Percentiles rank a stretch among this genome's conserved stretches.
Conservation (phyloP, 64 coral and sea anemone genomes). For the Trachythela sp. region DNA sequence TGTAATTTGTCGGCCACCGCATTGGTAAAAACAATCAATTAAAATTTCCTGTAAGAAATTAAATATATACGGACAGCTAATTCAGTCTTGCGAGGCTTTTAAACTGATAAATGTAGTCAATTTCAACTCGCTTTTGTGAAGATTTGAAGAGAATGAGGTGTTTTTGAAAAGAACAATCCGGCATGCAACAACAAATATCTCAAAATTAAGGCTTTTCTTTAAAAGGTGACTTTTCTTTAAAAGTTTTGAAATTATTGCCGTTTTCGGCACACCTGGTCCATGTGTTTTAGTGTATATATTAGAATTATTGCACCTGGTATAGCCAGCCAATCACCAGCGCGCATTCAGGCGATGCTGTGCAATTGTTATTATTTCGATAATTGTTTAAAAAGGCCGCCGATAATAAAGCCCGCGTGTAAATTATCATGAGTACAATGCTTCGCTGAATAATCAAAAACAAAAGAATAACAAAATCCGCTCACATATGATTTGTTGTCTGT, state of each 20-base stretch:
- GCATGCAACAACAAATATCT: neutral
- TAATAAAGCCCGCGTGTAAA: constrained; percentile 1
- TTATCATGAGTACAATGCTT: neutral
- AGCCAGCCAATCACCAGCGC: neutral
- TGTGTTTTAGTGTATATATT: neutral
- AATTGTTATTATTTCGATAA: constrained; percentile 3
- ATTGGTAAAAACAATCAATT: neutral
- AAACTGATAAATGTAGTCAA: neutral
- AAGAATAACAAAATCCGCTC: neutral
- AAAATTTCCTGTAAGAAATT: neutral
- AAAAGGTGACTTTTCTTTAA: neutral
- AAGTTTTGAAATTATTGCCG: neutral
- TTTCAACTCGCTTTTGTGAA: neutral
- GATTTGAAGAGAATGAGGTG: neutral
- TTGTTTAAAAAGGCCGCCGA: neutral
- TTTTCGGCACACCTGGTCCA: neutral
- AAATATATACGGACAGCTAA: neutral
- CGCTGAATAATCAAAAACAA: constrained; percentile 1
- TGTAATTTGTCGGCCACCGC: neutral
- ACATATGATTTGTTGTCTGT: neutral
- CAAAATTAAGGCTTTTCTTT: neutral
- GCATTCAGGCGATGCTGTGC: neutral
- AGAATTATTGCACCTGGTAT: constrained; percentile 9
- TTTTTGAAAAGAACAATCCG: neutral
- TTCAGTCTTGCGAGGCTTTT: neutral